Evolutionary conservation across 2,888 invertebrate genomes (phyloP).

Genomic region (Crocallis elinguaria): DNA sequence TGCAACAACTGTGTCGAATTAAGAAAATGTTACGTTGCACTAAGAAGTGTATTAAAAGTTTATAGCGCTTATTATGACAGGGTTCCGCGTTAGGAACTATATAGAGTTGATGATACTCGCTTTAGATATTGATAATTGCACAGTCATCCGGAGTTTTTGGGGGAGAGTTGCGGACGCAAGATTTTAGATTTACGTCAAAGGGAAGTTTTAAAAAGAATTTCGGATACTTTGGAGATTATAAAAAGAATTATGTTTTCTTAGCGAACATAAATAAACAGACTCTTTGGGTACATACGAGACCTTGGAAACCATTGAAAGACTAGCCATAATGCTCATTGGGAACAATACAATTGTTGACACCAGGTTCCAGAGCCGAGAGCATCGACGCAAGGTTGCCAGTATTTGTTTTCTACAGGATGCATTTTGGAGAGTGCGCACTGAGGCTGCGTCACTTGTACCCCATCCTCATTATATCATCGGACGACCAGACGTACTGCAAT

Average conservation of each 20-base stretch:
- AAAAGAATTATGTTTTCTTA: not conserved
- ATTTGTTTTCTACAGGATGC: no score
- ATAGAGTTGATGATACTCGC: constrained; percentile 37
- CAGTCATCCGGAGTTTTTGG: constrained; percentile 65
- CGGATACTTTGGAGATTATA: constrained; percentile 1
- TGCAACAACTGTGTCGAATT: constrained; percentile 1
- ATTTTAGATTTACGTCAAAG: constrained; percentile 41
- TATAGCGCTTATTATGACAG: constrained; percentile 41
- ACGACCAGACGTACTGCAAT: no score
- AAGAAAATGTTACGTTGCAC: not conserved
- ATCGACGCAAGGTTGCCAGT: no score
- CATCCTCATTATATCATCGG: no score
- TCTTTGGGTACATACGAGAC: no score
- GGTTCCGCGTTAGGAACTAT: not conserved
- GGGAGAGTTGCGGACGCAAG: constrained; percentile 32
- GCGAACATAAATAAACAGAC: not conserved
- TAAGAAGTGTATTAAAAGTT: not conserved
- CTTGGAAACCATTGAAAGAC: no score
- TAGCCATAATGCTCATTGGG: no score
- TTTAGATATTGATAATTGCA: constrained; percentile 67
- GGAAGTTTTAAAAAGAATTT: constrained; percentile 14
- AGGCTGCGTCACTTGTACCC: no score
- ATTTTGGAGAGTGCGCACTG: no score
- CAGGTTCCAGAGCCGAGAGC: no score
- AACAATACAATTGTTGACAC: no score